Evolutionary conservation across 2,888 invertebrate species (phyloP), one percentile per base, ranked within the genome.

Genomic region (Macroteleia sp.): DNA sequence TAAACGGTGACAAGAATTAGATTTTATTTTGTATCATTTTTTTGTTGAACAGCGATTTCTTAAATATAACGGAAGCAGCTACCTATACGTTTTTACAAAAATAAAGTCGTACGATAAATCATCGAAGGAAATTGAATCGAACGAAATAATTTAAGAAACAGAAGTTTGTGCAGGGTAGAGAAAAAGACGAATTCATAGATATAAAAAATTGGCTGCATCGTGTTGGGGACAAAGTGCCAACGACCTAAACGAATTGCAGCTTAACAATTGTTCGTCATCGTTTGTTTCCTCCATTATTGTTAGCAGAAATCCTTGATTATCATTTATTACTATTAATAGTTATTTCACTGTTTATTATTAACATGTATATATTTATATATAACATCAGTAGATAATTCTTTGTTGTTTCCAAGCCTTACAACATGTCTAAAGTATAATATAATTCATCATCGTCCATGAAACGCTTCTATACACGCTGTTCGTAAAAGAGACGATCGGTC

Each of bases 331-430:
- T 77, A 50, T 81, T 82, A 82, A 64, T 82, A 78, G 78, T 82
- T 84, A 82, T 32, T 83, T 85, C 78, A 84, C 82, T 84, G 82
- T 85, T 64, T 87, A 86, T 86, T 86, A 87, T 88, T 89, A 89
- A 89, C 87, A 88, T 85, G 84, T 88, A 87, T 87, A 87, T 86
- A 77, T 83, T 77, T 83, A 80, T 79, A 78, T 82, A 86, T 87
- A 88, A 88, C 87, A 89, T 88, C 81, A 83, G 88, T 88, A 87
- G 85, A 87, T 89, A 86, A 87, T 74, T 66, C 39, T 28, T 52
- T 81, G n/a, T n/a, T 85, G 78, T 25, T 67, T 82, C 84, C 81
- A 87, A 88, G 87, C 86, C 84, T 87, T 86, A 88, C 81, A 86
- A 85, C 82, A 78, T 83, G 85, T 80, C 84, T 83, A 79, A 59